Evolutionary conservation across 2,888 invertebrate genomes (phyloP).

Genomic region (Meganola albula): DNA sequence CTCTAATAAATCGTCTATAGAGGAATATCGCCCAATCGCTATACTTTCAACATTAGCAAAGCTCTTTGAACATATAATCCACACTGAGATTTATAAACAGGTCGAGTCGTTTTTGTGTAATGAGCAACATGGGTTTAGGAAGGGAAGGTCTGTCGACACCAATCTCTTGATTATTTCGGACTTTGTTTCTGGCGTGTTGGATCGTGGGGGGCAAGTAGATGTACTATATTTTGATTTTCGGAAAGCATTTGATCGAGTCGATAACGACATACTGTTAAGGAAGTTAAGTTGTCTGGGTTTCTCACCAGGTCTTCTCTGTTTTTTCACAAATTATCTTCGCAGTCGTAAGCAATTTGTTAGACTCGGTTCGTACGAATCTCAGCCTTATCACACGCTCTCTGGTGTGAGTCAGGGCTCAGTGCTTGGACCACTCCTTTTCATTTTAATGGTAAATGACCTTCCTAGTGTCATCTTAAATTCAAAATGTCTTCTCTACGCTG

Average conservation of each 20-base stretch:
- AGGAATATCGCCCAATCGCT: background rate
- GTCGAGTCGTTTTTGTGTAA: background rate
- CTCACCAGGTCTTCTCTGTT: no score
- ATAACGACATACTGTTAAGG: background rate
- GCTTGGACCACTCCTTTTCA: constrained; percentile 1
- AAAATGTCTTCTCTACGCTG: constrained; percentile 1
- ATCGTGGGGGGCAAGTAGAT: background rate
- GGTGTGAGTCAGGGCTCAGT: no score
- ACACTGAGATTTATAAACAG: background rate
- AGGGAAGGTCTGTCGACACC: background rate
- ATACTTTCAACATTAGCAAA: background rate
- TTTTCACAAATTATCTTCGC: no score
- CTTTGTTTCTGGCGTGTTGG: background rate
- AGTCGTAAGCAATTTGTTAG: no score
- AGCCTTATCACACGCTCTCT: no score
- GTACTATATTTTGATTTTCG: constrained; percentile 1
- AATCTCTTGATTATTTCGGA: background rate
- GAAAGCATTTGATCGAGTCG: background rate
- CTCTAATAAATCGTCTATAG: background rate
- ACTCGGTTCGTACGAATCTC: no score
- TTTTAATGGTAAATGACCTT: constrained; percentile 1
- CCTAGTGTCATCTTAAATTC: background rate
- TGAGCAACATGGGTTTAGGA: background rate
- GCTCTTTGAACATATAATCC: background rate
- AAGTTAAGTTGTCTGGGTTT: background rate